A percentile compares a stretch with the other conserved stretches of the same genome.
phyloP scores from a whole-genome alignment of 2,113 vertebrate species.

The Orycteropus afer region DNA sequence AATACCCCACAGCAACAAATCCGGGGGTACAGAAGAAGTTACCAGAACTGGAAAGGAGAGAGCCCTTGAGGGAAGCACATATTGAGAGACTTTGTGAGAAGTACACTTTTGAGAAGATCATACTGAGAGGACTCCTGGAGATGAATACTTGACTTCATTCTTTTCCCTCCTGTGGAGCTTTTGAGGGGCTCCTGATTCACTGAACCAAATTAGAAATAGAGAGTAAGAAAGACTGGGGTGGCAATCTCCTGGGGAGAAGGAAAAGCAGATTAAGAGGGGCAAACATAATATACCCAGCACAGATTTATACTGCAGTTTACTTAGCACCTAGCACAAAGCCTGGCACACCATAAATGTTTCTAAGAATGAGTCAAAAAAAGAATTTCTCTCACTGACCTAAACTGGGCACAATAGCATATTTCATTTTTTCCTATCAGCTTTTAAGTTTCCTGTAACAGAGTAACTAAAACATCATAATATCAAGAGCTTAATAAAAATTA shows the following conservation, averaged over 20 bases:
- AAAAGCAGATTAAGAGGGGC: rapidly evolving
- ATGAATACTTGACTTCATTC: neutral
- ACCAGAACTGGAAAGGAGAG: neutral
- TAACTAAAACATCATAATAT: slow-evolving; percentile 24
- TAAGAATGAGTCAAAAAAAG: neutral
- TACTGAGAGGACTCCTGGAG: neutral
- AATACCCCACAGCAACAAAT: neutral
- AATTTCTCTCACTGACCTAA: neutral
- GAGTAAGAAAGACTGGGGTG: neutral
- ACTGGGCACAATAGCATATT: neutral
- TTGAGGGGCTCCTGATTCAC: neutral
- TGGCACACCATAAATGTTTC: neutral
- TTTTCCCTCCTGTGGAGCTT: neutral
- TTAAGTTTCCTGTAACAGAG: slow-evolving; percentile 1
- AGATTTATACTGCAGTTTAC: neutral
- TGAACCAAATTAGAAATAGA: neutral
- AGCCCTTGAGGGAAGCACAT: neutral
- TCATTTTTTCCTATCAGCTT: neutral
- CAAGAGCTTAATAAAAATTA: slow-evolving; percentile 15
- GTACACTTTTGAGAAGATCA: neutral
- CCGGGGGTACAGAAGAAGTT: neutral
- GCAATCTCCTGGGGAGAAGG: neutral
- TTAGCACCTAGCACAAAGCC: neutral
- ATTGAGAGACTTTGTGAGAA: neutral
- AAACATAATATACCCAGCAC: neutral